Percentiles rank a stretch among this genome's conserved stretches.
phyloP scores from a whole-genome alignment of 2,888 invertebrate genomes.

The Stegophylla sp. region DNA sequence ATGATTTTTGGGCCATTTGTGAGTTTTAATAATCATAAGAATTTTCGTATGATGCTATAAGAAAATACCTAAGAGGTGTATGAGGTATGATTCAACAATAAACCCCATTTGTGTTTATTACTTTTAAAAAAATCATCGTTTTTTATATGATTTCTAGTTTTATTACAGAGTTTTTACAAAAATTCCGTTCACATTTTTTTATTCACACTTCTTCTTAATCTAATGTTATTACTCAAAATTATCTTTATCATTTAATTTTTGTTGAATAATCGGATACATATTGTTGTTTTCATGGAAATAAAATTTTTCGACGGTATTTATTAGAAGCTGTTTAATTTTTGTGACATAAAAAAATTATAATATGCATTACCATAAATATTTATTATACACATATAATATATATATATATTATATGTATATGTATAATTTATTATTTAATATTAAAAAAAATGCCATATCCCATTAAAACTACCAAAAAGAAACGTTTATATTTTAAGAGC shows the following conservation, averaged over 20 bases:
- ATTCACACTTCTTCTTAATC: too few relatives aligned
- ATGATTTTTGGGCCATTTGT: too few relatives aligned
- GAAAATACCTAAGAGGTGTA: too few relatives aligned
- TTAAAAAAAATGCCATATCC: slow-evolving; percentile 40
- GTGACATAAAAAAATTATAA: slow-evolving; percentile 44
- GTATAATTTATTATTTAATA: slow-evolving; percentile 48
- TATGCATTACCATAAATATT: slow-evolving; percentile 39
- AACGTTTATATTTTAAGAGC: slow-evolving; percentile 46
- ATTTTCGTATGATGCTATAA: too few relatives aligned
- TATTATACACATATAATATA: slow-evolving; percentile 4
- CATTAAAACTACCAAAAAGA: slow-evolving; percentile 17
- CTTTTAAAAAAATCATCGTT: slow-evolving; percentile 1
- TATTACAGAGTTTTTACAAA: too few relatives aligned
- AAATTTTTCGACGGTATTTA: slow-evolving; percentile 19
- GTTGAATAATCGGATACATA: slow-evolving; percentile 2
- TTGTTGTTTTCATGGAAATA: slow-evolving; percentile 19
- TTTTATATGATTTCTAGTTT: too few relatives aligned
- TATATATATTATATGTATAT: slow-evolving; percentile 19
- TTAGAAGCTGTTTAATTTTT: slow-evolving; percentile 26
- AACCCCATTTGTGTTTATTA: too few relatives aligned
- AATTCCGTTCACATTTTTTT: too few relatives aligned
- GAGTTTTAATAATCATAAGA: too few relatives aligned
- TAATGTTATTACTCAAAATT: not conserved
- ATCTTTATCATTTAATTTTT: slow-evolving; percentile 11
- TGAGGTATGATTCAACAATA: too few relatives aligned